Evolutionary conservation across 2,797 vertebrate species (phyloP), one percentile per base, ranked within the genome.

Genomic region (Manis crassicaudata): DNA sequence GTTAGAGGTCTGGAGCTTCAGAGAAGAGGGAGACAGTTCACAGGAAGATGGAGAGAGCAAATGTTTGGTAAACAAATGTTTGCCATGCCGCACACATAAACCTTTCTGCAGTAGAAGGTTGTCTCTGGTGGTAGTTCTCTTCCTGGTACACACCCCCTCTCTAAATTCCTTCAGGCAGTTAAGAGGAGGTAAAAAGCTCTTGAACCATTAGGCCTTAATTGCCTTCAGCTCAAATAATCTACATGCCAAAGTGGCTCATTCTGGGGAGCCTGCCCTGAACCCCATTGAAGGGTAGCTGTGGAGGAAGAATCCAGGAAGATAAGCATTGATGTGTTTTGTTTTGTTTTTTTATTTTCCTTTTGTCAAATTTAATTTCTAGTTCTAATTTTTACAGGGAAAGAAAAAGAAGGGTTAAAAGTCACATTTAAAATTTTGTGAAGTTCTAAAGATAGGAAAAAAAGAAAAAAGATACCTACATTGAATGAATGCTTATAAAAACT

Each of bases 351-450:
- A 12, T 46, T 83, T 73, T 27, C 54, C 60, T 60, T 16, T 63
- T 68, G 70, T 80, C 76, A 94, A 87, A 82, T 95, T 95, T 93
- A 84, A 90, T 97, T 96, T 67, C 90, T 82, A 89, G 4, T 83
- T 85, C 76, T 94, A 70, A 89, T 37, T 77, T 85, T 88, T 43
- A 79, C 0, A 94, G 63, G 70, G 52, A 56, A 90, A 60, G 63
- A 62, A 86, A 54, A 25, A 79, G 3, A 86, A 92, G 9, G 14
- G 16, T 32, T 43, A 50, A 76, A 63, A 40, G 20, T 75, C 52
- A 56, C 5, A 83, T 92, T 77, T 83, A 81, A 96, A 81, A 29
- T 90, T 82, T 60, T 88, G 54, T 89, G 43, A 87, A 52, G 11
- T 73, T 68, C 72, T 63, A 88, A 65, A 86, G 40, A 29, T 60